Evolutionary conservation across 2,113 vertebrate genomes (phyloP).

Genomic region (Percopsis transmontana): DNA sequence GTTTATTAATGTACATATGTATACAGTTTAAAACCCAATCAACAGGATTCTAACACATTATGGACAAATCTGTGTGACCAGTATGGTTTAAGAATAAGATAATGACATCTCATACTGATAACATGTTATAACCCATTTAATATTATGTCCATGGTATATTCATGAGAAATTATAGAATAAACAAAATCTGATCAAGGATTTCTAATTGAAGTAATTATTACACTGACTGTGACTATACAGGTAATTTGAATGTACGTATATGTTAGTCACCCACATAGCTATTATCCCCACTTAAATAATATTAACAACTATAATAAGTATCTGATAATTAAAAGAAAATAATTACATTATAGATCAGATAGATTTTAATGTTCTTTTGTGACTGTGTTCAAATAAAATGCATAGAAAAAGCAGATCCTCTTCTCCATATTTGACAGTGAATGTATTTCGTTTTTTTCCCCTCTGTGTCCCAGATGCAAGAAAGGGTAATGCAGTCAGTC

Average conservation of each 20-base stretch:
- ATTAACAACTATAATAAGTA: too few relatives aligned
- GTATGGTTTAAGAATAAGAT: too few relatives aligned
- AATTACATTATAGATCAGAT: slow-evolving; percentile 10
- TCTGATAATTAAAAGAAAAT: slow-evolving; percentile 40
- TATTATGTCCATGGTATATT: slow-evolving; percentile 18
- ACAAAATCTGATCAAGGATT: slow-evolving; percentile 16
- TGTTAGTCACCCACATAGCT: slow-evolving; percentile 8
- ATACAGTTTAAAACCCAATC: slow-evolving; percentile 24
- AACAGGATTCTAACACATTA: too few relatives aligned
- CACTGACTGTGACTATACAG: slow-evolving; percentile 31
- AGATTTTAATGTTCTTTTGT: slow-evolving; percentile 23
- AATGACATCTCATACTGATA: too few relatives aligned
- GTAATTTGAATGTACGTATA: slow-evolving; percentile 11
- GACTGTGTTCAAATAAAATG: slow-evolving; percentile 29
- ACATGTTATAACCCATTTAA: slow-evolving; percentile 1
- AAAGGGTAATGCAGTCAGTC: slow-evolving; percentile 11
- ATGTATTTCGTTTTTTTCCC: slow-evolving; percentile 28
- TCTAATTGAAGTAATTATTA: slow-evolving; percentile 14
- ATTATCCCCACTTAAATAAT: slow-evolving; percentile 44
- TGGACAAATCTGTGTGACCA: too few relatives aligned
- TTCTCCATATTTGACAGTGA: slow-evolving; percentile 30
- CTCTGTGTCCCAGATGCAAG: slow-evolving; percentile 9
- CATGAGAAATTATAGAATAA: slow-evolving; percentile 19
- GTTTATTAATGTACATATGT: too few relatives aligned
- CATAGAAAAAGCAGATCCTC: neutral